Conservation (phyloP, 2,888 invertebrate genomes). For the Hypercompe scribonia region DNA sequence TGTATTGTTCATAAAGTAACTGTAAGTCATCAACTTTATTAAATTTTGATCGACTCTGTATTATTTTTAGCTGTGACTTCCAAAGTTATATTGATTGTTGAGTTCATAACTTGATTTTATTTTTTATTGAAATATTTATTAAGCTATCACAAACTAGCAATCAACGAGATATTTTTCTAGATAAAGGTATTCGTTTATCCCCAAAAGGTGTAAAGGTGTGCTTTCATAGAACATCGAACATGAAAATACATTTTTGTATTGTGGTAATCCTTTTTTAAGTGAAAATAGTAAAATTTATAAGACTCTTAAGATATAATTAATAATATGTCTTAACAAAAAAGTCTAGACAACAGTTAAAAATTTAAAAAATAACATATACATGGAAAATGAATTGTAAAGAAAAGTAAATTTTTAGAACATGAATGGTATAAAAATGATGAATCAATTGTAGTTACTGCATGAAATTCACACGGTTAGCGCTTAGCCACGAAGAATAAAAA, state of each 20-base stretch:
- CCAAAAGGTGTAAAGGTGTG: background rate
- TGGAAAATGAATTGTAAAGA: background rate
- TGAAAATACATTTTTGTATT: background rate
- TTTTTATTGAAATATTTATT: background rate
- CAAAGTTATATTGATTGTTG: constrained; percentile 19
- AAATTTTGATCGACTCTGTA: constrained; percentile 33
- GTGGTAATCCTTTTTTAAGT: background rate
- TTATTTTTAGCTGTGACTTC: constrained; percentile 27
- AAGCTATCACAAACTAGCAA: too few species aligned
- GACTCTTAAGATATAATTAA: background rate
- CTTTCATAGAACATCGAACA: background rate
- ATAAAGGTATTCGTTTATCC: background rate
- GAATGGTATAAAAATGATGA: background rate
- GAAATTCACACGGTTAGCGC: constrained; percentile 4
- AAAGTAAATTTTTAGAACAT: background rate
- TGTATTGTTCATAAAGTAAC: constrained; percentile 41
- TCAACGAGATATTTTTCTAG: background rate
- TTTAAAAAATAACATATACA: background rate
- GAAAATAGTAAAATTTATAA: background rate
- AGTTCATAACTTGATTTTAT: background rate
- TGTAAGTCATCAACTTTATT: constrained; percentile 59
- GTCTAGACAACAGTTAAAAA: background rate
- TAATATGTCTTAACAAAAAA: background rate
- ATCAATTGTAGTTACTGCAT: background rate
- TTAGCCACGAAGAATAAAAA: constrained; percentile 8